A percentile compares a stretch with the other conserved stretches of the same genome.
phyloP scores from a whole-genome alignment of 2,888 invertebrate genomes.

The Caenorhabditis virilis region DNA sequence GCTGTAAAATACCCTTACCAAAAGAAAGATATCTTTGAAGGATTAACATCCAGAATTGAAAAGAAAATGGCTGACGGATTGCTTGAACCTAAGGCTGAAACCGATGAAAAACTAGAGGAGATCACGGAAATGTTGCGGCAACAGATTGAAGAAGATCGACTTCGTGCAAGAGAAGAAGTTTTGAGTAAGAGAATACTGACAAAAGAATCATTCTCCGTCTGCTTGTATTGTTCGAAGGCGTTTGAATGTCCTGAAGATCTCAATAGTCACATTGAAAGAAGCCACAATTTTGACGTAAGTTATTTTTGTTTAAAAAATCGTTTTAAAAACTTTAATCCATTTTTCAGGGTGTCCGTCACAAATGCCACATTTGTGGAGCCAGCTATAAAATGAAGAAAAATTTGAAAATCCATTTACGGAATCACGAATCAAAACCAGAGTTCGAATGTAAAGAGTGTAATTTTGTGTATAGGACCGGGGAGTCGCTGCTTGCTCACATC shows the following conservation, averaged over 20 bases:
- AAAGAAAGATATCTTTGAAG: constrained; percentile 13
- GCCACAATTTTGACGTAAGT: constrained; percentile 13
- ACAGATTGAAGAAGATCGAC: no score
- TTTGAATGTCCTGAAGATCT: constrained; percentile 8
- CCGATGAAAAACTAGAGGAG: constrained; percentile 9
- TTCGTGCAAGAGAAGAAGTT: no score
- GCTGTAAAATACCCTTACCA: constrained; percentile 31
- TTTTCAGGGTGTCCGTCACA: background rate
- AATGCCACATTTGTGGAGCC: constrained; percentile 15
- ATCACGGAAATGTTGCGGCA: no score
- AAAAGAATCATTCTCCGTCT: constrained; percentile 7
- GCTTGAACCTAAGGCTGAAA: background rate
- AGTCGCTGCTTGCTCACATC: constrained; percentile 5
- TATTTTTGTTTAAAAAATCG: background rate
- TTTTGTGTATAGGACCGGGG: constrained; percentile 11
- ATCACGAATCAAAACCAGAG: constrained; percentile 3
- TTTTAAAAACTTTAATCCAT: background rate
- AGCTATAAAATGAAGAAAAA: constrained; percentile 19
- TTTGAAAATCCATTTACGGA: constrained; percentile 7
- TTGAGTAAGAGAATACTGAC: no score
- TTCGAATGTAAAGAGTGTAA: constrained; percentile 13
- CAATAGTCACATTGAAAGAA: constrained; percentile 5
- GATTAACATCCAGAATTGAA: constrained; percentile 9
- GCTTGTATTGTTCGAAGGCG: constrained; percentile 23
- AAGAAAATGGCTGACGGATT: constrained; percentile 5